Evolutionary conservation across 2,113 vertebrate genomes (phyloP), one percentile per base, ranked within the genome.

Genomic region (Excalfactoria chinensis): DNA sequence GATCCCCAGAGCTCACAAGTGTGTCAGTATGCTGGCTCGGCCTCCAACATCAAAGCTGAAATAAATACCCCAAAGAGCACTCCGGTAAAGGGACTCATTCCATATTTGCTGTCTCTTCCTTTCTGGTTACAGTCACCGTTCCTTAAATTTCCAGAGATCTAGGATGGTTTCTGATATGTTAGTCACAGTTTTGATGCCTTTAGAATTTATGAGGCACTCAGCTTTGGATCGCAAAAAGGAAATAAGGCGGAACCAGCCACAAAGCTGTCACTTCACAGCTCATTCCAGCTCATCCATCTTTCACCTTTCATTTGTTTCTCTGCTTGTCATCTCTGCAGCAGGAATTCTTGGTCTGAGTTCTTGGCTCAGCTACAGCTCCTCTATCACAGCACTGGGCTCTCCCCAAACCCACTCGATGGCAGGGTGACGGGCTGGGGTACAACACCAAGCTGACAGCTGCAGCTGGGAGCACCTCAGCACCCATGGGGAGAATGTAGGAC

Each of bases 251-350:
- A 86, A 76, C 28, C 2, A 8, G 70, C 82, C 77, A 93, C 81
- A 89, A 58, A 93, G 74, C 70, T 93, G 73, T 79, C 84, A 30
- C 77, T 86, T 88, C 80, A 75, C 76, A 90, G 84, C 84, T 79
- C 55, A 10, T 86, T 92, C 73, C 58, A 74, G 30, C 58, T 93
- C 66, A 60, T 90, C 66, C n/a, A 11, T 84, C 73, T 81, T 93
- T 88, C 76, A 48, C 76, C 78, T 90, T 37, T 68, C 60, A 43
- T 83, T 92, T 89, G 78, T 85, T 87, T 86, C 78, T 79, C 62
- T 26, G 40, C 32, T 80, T 84, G 18, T 56, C 62, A 51, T 86
- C 86, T 46, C 69, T 58, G 55, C 51, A 56, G n/a, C 76, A 93
- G 62, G 81, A 84, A 53, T 84, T 23, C n/a, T 19, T 22, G 28